Base-by-base conservation (phyloP, 2,888 invertebrate species). In the Odontothrips loti region DNA sequence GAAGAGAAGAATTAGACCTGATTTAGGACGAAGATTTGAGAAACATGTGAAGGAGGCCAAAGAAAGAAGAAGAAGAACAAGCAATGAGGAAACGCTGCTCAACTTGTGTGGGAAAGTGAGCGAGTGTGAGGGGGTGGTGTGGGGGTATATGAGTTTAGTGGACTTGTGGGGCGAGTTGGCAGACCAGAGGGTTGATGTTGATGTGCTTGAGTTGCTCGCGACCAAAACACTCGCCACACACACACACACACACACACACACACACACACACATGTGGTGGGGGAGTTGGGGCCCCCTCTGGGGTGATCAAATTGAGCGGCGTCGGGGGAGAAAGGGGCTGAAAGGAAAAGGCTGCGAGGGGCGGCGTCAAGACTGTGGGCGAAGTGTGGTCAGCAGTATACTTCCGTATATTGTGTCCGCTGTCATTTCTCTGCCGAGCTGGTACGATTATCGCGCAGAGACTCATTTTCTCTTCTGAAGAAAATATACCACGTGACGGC, bases 301-400 rank as follows among this genome's bases (percentile, higher is more conserved):
- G 6, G 23, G 68, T 75, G 68, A 75, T 75, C 68, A 75, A 75
- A 75, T 75, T 27, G 68, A 75, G 68, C 68, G 68, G 68, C 27
- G 68, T 12, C 68, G 23, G 23, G 68, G 68, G 68, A 75, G 68
- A 27, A 20, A 17, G 58, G 58, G 58, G n/a, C 34, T 43, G 34
- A 43, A 43, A 43, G 34, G 34, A 6, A 43, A 15, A 17, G 58
- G 58, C 58, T 20, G n/a, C n/a, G 34, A 43, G 34, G 34, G 34
- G 34, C 6, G 34, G 2, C 34, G 34, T 2, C 34, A 43, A 6
- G 34, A 43, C 34, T 43, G 34, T 2, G 34, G 34, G 23, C 68
- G 27, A 23, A n/a, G 27, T 17, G 68, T 75, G 68, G 68, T 75
- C 68, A 75, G 68, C 68, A 10, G 34, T 43, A 43, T 6, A 43